Conservation (phyloP, 2,113 vertebrate genomes). For the Apodemus speciosus region DNA sequence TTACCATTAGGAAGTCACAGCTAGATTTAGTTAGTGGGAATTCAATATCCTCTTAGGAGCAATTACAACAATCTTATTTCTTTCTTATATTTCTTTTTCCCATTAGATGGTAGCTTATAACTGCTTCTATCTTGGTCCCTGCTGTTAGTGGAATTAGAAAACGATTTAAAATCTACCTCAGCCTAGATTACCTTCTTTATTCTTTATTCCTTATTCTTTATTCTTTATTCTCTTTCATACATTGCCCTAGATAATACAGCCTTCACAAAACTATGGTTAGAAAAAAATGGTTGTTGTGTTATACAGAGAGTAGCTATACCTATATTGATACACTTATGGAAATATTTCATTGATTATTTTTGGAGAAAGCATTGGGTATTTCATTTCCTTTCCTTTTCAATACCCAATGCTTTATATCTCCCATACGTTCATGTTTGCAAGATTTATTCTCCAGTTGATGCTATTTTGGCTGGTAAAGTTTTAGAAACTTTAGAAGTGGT, state of each 20-base stretch:
- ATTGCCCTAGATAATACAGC: not conserved
- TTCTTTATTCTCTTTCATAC: not conserved
- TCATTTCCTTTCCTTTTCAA: no score
- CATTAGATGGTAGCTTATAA: not conserved
- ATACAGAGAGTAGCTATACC: not conserved
- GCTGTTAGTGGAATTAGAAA: not conserved
- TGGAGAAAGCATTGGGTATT: not conserved
- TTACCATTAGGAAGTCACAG: not conserved
- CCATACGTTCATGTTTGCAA: not conserved
- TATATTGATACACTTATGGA: not conserved
- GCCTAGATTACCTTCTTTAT: not conserved
- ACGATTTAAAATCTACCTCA: constrained; percentile 15
- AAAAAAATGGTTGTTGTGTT: not conserved
- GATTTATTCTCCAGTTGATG: not conserved
- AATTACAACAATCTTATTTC: constrained; percentile 22
- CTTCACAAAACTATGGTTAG: not conserved
- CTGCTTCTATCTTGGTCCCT: not conserved
- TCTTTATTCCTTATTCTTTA: not conserved
- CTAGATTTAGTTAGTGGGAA: not conserved
- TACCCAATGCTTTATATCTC: no score
- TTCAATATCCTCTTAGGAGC: constrained; percentile 12
- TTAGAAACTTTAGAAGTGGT: not conserved
- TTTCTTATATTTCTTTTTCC: constrained; percentile 3
- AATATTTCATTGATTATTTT: not conserved
- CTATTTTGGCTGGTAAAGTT: not conserved